Conservation (phyloP, 2,888 invertebrate species). For the Actias luna region DNA sequence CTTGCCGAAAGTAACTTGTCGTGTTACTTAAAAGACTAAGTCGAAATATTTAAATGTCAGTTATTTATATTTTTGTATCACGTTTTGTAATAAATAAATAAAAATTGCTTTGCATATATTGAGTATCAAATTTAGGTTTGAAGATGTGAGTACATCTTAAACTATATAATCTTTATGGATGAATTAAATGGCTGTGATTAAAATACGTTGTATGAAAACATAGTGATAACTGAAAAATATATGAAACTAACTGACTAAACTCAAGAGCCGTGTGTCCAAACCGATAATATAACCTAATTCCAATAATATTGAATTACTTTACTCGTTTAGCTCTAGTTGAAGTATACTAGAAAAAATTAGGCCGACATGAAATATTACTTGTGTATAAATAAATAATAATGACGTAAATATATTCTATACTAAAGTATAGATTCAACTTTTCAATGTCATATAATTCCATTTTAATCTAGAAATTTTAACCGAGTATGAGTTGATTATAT, state of each 20-base stretch:
- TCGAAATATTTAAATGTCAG: not conserved
- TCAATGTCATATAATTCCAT: too few species aligned
- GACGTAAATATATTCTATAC: not conserved
- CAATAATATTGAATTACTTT: conserved; percentile 21
- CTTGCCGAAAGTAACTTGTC: conserved; percentile 1
- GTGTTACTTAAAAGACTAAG: not conserved
- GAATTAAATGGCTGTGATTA: not conserved
- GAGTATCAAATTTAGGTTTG: too few species aligned
- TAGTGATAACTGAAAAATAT: not conserved
- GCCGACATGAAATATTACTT: conserved; percentile 20
- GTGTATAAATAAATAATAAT: conserved; percentile 5
- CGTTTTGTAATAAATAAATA: not conserved
- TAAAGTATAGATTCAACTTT: not conserved
- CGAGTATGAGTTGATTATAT: too few species aligned
- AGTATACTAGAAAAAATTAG: conserved; percentile 21
- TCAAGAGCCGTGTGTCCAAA: conserved; percentile 16
- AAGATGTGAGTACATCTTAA: not conserved
- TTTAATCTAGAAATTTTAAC: too few species aligned
- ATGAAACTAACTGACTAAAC: conserved; percentile 8
- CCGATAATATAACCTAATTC: conserved; percentile 27
- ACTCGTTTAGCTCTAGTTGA: conserved; percentile 20
- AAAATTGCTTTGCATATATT: not conserved
- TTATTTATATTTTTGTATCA: not conserved
- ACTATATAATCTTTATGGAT: not conserved
- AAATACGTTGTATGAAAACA: not conserved